Evolutionary conservation across 2,888 invertebrate species (phyloP).

Genomic region (Molorchus minor): DNA sequence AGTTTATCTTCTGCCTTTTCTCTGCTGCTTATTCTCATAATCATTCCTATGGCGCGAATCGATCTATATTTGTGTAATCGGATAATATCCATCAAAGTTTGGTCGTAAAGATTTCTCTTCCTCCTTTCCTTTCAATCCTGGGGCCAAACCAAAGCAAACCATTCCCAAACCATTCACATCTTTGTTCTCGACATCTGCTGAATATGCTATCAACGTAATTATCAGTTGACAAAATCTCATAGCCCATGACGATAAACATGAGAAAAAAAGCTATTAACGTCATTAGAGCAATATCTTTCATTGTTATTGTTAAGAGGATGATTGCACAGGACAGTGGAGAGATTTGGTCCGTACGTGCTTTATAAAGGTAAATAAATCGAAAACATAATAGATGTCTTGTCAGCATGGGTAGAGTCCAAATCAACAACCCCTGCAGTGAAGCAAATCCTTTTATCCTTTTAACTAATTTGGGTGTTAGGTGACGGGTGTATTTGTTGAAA

Average conservation of each 20-base stretch:
- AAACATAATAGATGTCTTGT: conserved; percentile 28
- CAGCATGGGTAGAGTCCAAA: conserved; percentile 47
- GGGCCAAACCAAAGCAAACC: conserved; percentile 66
- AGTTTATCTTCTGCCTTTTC: too few relatives aligned
- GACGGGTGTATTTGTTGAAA: too few relatives aligned
- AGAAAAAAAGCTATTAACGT: conserved; percentile 24
- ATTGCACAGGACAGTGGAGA: conserved; percentile 18
- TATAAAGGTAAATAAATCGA: conserved; percentile 35
- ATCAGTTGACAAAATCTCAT: conserved; percentile 3
- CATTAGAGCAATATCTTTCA: conserved; percentile 29
- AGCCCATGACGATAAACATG: conserved; percentile 26
- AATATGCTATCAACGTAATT: conserved; percentile 13
- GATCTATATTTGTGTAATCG: too few relatives aligned
- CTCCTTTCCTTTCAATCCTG: conserved; percentile 64
- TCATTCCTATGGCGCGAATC: too few relatives aligned
- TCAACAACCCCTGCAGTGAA: conserved; percentile 52
- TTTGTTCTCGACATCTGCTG: conserved; percentile 24
- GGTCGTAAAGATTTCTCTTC: conserved; percentile 59
- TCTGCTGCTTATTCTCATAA: too few relatives aligned
- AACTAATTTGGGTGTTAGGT: too few relatives aligned
- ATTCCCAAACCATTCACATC: conserved; percentile 32
- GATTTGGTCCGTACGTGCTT: conserved; percentile 18
- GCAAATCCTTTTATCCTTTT: conserved; percentile 47
- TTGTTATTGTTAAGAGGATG: conserved; percentile 15
- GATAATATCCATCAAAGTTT: too few relatives aligned